Evolutionary conservation across 2,888 invertebrate genomes (phyloP).

Genomic region (Glyphotaelius pellucidus): DNA sequence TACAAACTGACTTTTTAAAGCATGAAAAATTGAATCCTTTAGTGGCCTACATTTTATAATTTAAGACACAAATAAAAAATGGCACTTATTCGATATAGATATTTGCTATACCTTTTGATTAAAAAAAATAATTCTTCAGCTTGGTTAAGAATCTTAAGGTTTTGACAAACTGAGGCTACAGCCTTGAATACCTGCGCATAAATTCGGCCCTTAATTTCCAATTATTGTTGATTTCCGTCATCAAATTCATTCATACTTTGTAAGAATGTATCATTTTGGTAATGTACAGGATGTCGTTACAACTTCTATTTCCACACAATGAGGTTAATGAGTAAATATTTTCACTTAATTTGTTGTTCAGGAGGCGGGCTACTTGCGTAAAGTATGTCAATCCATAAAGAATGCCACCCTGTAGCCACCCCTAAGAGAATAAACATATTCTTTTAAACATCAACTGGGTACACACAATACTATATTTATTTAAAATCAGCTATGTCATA

Average conservation of each 20-base stretch:
- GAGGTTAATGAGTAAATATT: not conserved
- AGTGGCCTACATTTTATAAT: too few species aligned
- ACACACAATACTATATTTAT: not conserved
- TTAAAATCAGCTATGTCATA: too few species aligned
- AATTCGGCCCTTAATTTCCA: not conserved
- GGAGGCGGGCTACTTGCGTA: not conserved
- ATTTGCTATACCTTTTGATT: too few species aligned
- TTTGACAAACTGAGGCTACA: too few species aligned
- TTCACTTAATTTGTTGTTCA: not conserved
- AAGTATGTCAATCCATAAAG: not conserved
- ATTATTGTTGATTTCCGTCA: too few species aligned
- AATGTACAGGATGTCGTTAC: not conserved
- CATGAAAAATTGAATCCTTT: too few species aligned
- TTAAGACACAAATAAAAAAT: too few species aligned
- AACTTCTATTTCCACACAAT: not conserved
- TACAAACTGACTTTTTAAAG: too few species aligned
- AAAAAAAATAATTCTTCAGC: too few species aligned
- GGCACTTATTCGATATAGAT: too few species aligned
- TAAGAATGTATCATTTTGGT: not conserved
- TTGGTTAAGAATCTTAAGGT: too few species aligned
- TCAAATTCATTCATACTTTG: not conserved
- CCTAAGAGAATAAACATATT: not conserved
- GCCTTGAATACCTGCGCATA: too few species aligned
- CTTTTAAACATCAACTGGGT: not conserved
- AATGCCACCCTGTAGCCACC: not conserved